Conservation (phyloP, 2,888 invertebrate genomes). For the Clitarchus hookeri region DNA sequence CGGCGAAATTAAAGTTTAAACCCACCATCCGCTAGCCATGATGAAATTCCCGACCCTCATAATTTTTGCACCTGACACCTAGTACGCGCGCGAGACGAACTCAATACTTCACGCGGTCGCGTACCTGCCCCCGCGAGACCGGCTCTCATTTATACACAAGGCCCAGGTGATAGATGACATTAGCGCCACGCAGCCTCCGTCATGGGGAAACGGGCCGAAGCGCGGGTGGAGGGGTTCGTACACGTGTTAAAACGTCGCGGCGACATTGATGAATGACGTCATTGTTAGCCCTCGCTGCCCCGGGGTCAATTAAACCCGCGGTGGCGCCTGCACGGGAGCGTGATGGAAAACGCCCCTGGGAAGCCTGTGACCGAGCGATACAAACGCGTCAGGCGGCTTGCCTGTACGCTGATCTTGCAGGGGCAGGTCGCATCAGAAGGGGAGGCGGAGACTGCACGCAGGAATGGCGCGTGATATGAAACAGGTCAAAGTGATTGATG, state of each 20-base stretch:
- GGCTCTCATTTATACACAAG: background rate
- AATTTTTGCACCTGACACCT: background rate
- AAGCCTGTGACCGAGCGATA: background rate
- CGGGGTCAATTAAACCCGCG: constrained; percentile 20
- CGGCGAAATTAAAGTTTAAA: background rate
- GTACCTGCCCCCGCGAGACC: background rate
- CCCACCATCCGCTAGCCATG: background rate
- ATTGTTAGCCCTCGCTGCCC: constrained; percentile 20
- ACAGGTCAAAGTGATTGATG: background rate
- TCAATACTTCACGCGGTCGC: constrained; percentile 10
- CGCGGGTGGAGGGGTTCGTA: background rate
- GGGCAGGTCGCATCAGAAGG: background rate
- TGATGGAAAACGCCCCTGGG: constrained; percentile 5
- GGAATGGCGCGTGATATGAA: background rate
- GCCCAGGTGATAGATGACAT: background rate
- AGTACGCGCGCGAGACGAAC: constrained; percentile 1
- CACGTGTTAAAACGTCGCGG: constrained; percentile 25
- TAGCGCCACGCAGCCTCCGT: background rate
- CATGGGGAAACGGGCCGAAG: background rate
- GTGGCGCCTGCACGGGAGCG: background rate
- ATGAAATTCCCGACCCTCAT: constrained; percentile 1
- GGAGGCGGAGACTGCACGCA: background rate
- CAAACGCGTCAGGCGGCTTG: background rate
- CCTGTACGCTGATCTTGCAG: background rate
- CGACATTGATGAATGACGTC: constrained; percentile 26